Base-by-base conservation (phyloP, 2,888 invertebrate genomes). In the Noctuana brunneofusca region DNA sequence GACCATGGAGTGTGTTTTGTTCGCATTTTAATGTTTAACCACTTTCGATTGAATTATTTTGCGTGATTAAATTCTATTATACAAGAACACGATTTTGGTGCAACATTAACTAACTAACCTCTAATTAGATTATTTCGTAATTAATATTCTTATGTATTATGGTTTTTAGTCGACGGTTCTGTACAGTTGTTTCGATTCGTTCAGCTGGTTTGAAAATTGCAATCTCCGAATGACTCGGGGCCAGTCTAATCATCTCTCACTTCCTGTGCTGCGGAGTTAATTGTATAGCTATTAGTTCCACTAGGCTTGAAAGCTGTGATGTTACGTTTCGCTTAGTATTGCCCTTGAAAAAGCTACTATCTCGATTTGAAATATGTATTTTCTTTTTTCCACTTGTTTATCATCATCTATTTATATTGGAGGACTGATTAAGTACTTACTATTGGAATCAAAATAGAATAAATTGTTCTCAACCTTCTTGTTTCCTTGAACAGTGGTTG, bases 221-320 rank as follows among this genome's bases (percentile, higher is more conserved):
- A 70, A 75, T 78, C 68, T 68, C 67, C 64, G 67, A 78, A 71
- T 87, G 87, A 88, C 71, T 86, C 87, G 86, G 75, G 72, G 73
- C 69, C 74, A 74, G 78, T 78, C 76, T 79, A 83, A 85, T 86
- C 75, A 83, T 87, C 83, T 81, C 78, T 81, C 76, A 79, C 80
- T 89, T 89, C 87, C 88, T 84, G 85, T 71, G 71, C 75, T 71
- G 75, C 78, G 71, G 75, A 76, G 80, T 78, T 85, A 85, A 88
- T 88, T 87, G 80, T 83, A 71, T 73, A 74, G 73, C 76, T 69
- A 88, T 89, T 89, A 87, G 88, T 89, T 88, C 87, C 87, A 82
- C 81, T 72, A 86, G 77, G 69, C 71, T 71, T 76, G 78, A 83
- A 81, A 83, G 79, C 79, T 78, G 35, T 71, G 71, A 74, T 78